Evolutionary conservation across 2,797 vertebrate genomes (phyloP).

Genomic region (Dipus sagitta): DNA sequence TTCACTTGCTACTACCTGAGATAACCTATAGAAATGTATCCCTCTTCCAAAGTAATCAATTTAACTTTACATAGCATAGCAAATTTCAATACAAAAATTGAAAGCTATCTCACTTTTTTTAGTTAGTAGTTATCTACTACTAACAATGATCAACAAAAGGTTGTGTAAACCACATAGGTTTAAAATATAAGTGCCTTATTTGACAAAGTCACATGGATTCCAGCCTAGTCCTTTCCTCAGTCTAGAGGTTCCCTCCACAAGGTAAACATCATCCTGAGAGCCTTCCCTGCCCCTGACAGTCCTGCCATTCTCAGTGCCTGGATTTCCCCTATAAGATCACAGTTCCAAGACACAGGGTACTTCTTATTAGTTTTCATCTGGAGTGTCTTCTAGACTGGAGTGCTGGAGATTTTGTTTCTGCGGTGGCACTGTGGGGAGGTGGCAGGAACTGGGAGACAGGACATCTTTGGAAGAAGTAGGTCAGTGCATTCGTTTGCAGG

Average conservation of each 20-base stretch:
- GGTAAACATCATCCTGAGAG: too few relatives aligned
- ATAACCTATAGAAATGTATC: background rate
- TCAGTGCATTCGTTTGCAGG: too few relatives aligned
- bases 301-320: background rate
- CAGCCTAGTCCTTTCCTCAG: background rate
- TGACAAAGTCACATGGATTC: background rate
- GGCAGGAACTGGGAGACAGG: background rate
- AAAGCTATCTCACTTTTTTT: background rate
- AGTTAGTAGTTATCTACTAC: background rate
- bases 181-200: background rate
- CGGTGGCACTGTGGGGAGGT: accelerated
- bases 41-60: background rate
- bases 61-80: constrained; percentile 1
- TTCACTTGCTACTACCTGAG: constrained; percentile 6
- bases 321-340: background rate
- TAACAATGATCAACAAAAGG: background rate
- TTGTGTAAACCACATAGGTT: background rate
- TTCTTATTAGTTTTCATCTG: background rate
- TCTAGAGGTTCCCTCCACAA: too few relatives aligned
- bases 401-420: background rate
- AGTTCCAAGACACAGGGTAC: background rate
- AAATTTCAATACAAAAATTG: constrained; percentile 42
- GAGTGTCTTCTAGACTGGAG: background rate
- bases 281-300: too few relatives aligned
- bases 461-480: background rate